Evolutionary conservation across 2,113 vertebrate genomes (phyloP), one percentile per base, ranked within the genome.

Genomic region (Falcunculus frontatus): DNA sequence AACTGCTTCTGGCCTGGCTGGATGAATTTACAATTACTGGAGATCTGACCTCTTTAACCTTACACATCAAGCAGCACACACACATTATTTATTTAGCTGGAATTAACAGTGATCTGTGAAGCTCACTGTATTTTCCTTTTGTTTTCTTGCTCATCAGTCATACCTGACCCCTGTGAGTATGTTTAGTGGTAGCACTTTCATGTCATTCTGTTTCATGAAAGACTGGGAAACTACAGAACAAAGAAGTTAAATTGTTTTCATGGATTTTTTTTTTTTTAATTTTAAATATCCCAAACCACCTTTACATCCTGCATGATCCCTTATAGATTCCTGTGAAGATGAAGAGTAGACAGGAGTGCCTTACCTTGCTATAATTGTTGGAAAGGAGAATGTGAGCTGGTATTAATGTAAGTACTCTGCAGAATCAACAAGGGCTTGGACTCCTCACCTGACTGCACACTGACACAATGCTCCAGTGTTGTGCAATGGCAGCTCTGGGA

Each of bases 41-140:
- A 92, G 73, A 77, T 87, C 55, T 95, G 93, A 96, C 90, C 92
- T 94, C 87, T 96, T 77, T 82, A 92, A 95, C 94, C 83, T 94
- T 62, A 57, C 6, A 79, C 41, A 88, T 77, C 74, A 87, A 90
- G 63, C 5, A 4, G 63, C 52, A 90, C 68, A 41, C 25, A 81
- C 6, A 26, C 15, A 26, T 88, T 92, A 96, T 95, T 97, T 97
- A 93, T 97, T 96, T 96, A 92, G 76, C 76, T 94, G 90, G 90
- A 94, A 93, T 96, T 94, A 93, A 96, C 80, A 92, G 83, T 76
- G 86, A 86, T 92, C 73, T 95, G 73, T 93, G 83, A 94, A 93
- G 80, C 80, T 89, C 11, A 4, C 39, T 78, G 29, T 75, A 76
- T 94, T 94, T 94, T 92, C 56, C 73, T 95, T 93, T 50, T 59